Percentiles rank a stretch among this genome's conserved stretches.
Conservation (phyloP, 1,140 invertebrate species). For the Temnothorax longispinosus region DNA sequence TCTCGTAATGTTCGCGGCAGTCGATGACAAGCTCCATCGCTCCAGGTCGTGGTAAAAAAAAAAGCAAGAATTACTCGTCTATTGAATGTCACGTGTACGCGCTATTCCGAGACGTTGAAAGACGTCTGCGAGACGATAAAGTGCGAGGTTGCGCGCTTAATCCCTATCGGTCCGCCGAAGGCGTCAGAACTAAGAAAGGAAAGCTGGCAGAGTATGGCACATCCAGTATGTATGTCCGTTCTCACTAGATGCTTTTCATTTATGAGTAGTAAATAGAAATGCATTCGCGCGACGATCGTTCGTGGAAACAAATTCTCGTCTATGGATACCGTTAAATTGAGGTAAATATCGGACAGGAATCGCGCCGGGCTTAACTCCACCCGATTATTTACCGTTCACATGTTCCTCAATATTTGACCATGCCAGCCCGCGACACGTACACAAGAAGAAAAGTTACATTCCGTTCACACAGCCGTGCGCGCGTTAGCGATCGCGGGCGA, state of each 20-base stretch:
- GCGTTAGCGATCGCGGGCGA: conserved; percentile 15
- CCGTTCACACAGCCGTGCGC: conserved; percentile 8
- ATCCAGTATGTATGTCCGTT: not conserved
- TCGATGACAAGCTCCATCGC: conserved; percentile 49
- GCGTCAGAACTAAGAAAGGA: not conserved
- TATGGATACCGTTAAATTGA: conserved; percentile 40
- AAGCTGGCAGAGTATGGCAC: no score
- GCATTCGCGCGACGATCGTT: conserved; percentile 27
- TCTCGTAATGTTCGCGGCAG: conserved; percentile 31
- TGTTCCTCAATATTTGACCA: conserved; percentile 66
- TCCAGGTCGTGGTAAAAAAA: not conserved
- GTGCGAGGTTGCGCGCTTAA: not conserved
- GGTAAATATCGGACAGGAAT: conserved; percentile 27
- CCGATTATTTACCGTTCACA: conserved; percentile 72
- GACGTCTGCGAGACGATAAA: conserved; percentile 18
- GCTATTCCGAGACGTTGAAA: not conserved
- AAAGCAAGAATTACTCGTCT: conserved; percentile 23
- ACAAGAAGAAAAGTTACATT: conserved; percentile 50
- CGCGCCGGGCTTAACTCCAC: conserved; percentile 12
- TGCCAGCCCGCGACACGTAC: not conserved
- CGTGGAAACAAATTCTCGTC: conserved; percentile 45
- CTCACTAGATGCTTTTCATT: conserved; percentile 32
- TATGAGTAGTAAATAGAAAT: conserved; percentile 50
- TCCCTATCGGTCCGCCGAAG: not conserved
- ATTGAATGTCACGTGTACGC: conserved; percentile 26